These are phyloP conservation scores for Nebria ingens DNA, from an alignment of 1,140 invertebrate genomes.

Conservation along the genomic window DNA sequence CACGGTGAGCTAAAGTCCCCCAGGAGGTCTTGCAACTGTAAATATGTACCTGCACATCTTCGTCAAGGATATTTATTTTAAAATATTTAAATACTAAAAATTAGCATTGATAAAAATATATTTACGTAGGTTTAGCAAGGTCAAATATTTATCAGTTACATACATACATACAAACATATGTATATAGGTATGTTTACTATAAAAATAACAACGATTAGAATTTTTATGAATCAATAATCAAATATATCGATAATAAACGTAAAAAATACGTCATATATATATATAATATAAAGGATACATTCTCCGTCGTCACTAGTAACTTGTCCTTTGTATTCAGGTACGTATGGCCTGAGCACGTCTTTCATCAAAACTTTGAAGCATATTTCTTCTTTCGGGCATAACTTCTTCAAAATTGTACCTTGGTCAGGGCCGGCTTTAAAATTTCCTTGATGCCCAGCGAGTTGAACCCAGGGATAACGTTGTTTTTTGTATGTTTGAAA, in stretches of 20 bases:
- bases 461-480: conserved; percentile 90
- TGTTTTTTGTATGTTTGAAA: conserved; percentile 94
- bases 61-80: conserved; percentile 11
- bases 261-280: no score
- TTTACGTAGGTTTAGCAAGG: background rate
- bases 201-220: no score
- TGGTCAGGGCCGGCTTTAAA: conserved; percentile 87
- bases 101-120: no score
- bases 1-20: conserved; percentile 83
- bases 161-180: no score
- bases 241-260: no score
- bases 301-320: conserved; percentile 68
- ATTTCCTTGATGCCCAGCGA: conserved; percentile 88
- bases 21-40: conserved; percentile 87
- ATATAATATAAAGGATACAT: conserved; percentile 49
- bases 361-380: conserved; percentile 80
- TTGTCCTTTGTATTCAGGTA: conserved; percentile 83
- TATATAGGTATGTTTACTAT: no score
- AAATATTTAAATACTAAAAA: no score
- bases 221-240: no score
- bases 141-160: no score
- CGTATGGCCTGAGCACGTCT: conserved; percentile 75
- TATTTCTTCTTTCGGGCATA: conserved; percentile 77
- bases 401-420: conserved; percentile 88
- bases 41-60: conserved; percentile 42